Conservation (phyloP, 2,797 vertebrate species). For the Rhinophrynus dorsalis region DNA sequence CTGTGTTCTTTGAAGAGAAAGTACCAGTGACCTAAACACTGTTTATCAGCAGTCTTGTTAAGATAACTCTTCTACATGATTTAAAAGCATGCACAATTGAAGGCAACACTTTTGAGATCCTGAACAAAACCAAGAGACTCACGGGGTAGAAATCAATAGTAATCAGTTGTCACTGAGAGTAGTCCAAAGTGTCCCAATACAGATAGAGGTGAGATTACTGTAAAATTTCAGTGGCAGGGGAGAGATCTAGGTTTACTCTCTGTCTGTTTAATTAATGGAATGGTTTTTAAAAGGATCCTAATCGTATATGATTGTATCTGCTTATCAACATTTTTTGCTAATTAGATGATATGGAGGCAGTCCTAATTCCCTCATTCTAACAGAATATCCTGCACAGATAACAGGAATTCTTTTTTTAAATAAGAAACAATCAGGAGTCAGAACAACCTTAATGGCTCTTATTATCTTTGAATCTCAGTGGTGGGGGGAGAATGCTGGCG, state of each 20-base stretch:
- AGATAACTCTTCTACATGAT: constrained; percentile 71
- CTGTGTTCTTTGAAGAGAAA: constrained; percentile 71
- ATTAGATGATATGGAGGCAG: constrained; percentile 81
- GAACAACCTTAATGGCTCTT: constrained; percentile 70
- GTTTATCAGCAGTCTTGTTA: constrained; percentile 72
- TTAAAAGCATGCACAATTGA: constrained; percentile 69
- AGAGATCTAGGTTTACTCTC: constrained; percentile 71
- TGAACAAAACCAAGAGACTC: constrained; percentile 67
- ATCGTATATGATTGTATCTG: constrained; percentile 79
- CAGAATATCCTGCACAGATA: constrained; percentile 73
- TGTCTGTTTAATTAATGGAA: constrained; percentile 83
- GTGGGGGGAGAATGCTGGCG: constrained; percentile 54
- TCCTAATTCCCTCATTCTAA: constrained; percentile 76
- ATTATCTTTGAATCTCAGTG: constrained; percentile 65
- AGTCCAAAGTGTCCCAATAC: constrained; percentile 67
- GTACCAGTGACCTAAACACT: constrained; percentile 69
- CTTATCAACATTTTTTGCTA: constrained; percentile 79
- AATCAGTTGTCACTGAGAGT: constrained; percentile 73
- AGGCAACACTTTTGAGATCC: constrained; percentile 69
- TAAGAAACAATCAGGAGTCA: constrained; percentile 71
- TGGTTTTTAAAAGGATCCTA: constrained; percentile 83
- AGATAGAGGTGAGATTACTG: constrained; percentile 74
- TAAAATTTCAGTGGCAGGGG: constrained; percentile 70
- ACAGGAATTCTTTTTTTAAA: constrained; percentile 70
- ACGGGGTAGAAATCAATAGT: constrained; percentile 73